Evolutionary conservation across 1,140 invertebrate genomes (phyloP), one percentile per base, ranked within the genome.

Genomic region (Oscheius sp.): DNA sequence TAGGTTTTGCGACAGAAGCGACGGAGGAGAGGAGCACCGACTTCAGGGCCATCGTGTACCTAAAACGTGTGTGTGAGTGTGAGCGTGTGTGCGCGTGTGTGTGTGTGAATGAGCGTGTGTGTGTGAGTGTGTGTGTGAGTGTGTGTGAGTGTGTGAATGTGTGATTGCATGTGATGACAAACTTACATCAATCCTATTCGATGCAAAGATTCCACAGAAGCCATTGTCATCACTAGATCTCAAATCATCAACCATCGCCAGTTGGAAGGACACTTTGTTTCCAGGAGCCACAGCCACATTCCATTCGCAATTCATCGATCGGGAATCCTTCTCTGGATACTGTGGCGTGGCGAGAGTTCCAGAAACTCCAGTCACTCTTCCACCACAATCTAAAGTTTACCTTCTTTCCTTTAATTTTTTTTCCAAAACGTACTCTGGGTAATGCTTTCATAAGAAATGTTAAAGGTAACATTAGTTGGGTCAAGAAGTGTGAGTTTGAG

Each of bases 301-400:
- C 81, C 81, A 83, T 28, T 83, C 73, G 65, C 81, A 83, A 38
- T 77, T 74, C 32, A 81, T 26, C 1, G 68, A 55, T 15, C 75
- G 70, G 10, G 77, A 81, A 59, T 85, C 81, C 45, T 75, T 71
- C n/a, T 79, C 66, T 7, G 81, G 81, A 59, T 80, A 83, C 49
- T 83, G 81, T 0, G 81, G 81, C 36, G 81, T 63, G 1, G 81
- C 77, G 49, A 83, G 71, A 42, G 75, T 55, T 2, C 81, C 81
- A n/a, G 46, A 59, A 20, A 76, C 65, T 13, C 82, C 84, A 29
- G 74, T 76, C n/a, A 79, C 80, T 78, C 23, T 76, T 20, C 86
- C 86, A 55, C 86, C 86, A 85, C 86, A 87, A 46, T 84, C 86
- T 87, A 66, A 34, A 68, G 55, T 26, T 13, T 52, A 58, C 26